These are phyloP conservation scores for Acanthis flammea DNA, from an alignment of 2,797 vertebrate genomes.

Conservation along the genomic window DNA sequence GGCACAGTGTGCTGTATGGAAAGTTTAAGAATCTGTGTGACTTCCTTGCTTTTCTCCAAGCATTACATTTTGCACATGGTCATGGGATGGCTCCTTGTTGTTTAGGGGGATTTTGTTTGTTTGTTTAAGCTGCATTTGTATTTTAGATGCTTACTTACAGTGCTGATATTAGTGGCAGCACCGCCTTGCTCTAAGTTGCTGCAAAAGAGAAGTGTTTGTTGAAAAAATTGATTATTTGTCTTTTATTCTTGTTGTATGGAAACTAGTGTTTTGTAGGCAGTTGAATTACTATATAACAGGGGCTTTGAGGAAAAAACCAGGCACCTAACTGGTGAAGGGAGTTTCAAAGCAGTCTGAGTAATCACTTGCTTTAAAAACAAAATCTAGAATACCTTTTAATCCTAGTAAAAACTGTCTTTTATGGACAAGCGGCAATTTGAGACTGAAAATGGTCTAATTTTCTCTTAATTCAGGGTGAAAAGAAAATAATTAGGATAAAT, in stretches of 20 bases:
- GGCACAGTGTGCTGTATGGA: background rate
- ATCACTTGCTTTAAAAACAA: background rate
- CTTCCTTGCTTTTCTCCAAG: background rate
- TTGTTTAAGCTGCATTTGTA: background rate
- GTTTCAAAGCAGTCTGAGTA: background rate
- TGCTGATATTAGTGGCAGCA: background rate
- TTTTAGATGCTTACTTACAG: background rate
- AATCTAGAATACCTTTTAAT: background rate
- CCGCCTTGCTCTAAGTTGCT: background rate
- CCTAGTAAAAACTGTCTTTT: background rate
- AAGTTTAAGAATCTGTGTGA: background rate
- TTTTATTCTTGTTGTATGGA: background rate
- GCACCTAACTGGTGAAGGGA: background rate
- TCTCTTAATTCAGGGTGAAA: background rate
- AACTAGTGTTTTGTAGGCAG: background rate
- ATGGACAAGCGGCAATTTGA: background rate
- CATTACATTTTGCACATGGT: fast-evolving
- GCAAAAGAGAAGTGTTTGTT: background rate
- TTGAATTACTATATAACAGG: background rate
- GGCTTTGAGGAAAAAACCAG: background rate
- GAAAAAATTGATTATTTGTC: background rate
- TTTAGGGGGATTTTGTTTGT: background rate
- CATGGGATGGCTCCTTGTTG: background rate
- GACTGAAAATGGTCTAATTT: background rate
- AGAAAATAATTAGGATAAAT: background rate